Base-by-base conservation (phyloP, 2,888 invertebrate genomes). In the Emesis furor region DNA sequence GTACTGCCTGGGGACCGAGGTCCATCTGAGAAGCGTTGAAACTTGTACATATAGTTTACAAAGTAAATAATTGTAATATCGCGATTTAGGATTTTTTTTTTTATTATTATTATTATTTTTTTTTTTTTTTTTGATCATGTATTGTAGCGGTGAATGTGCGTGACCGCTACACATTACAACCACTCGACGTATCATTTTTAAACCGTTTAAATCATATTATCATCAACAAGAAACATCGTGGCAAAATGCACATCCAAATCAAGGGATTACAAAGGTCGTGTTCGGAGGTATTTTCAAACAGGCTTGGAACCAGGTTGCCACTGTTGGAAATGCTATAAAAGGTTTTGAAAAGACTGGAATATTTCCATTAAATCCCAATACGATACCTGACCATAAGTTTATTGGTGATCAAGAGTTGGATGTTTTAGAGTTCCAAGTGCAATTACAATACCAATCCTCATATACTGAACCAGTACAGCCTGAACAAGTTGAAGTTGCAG, bases 281-380 rank as follows among this genome's bases (percentile, higher is more conserved):
- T 51, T n/a, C 14, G 51, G 51, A 51, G 51, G 51, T 8, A 51
- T 51, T 51, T 51, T 73, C 51, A 75, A 59, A 79, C 74, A 73
- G 59, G 73, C 77, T 73, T 73, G 74, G 75, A 74, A 79, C n/a
- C 79, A 79, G 51, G 75, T 75, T 68, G 79, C 75, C 24, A 79
- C 75, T 79, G 79, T 79, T 75, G 79, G 71, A 79, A 79, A 79
- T 79, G 75, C 69, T 55, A 30, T 75, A 51, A 68, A 79, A 75
- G 75, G 79, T 55, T 79, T 75, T 55, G 69, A 79, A 79, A 79
- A 79, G 39, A 79, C 79, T 75, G 79, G 79, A 68, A 75, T 79
- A 79, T 73, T 67, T 78, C 73, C 78, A 42, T 73, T 74, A 79
- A 79, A 79, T 30, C 24, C 14, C 55, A 79, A 75, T 69, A 37